Conservation (phyloP, 2,888 invertebrate species). For the Ochropleura leucogaster region DNA sequence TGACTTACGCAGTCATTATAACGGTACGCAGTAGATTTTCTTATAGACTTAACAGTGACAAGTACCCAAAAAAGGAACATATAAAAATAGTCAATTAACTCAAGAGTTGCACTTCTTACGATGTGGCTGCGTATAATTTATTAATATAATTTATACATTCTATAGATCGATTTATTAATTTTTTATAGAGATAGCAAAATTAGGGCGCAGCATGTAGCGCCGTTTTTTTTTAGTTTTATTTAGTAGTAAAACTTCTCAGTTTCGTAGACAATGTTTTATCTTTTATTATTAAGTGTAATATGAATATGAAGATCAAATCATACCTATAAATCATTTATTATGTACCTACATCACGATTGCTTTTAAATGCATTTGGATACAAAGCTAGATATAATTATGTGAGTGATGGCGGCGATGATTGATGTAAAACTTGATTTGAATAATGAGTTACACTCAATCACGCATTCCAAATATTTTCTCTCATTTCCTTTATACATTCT, state of each 20-base stretch:
- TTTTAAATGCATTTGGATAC: conserved; percentile 71
- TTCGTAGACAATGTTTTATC: background rate
- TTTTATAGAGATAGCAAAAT: background rate
- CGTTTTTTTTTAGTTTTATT: background rate
- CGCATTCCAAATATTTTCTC: conserved; percentile 42
- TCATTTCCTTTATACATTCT: conserved; percentile 14
- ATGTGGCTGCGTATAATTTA: conserved; percentile 10
- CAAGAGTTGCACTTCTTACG: background rate
- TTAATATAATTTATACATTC: background rate
- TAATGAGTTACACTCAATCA: conserved; percentile 41
- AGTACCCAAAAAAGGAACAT: background rate
- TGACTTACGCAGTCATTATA: background rate
- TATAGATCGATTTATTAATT: background rate
- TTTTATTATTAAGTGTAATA: conserved; percentile 25
- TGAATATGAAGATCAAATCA: conserved; percentile 37
- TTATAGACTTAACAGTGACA: too few relatives aligned
- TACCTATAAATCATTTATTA: conserved; percentile 35
- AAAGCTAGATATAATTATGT: conserved; percentile 47
- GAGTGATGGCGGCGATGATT: conserved; percentile 30
- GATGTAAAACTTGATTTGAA: conserved; percentile 40
- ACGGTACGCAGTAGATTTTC: background rate
- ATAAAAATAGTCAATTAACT: conserved; percentile 3
- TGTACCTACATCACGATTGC: conserved; percentile 60
- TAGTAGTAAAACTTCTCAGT: background rate
- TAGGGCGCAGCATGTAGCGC: conserved; percentile 1